Conservation (phyloP, 2,113 vertebrate genomes). For the Carettochelys insculpta region DNA sequence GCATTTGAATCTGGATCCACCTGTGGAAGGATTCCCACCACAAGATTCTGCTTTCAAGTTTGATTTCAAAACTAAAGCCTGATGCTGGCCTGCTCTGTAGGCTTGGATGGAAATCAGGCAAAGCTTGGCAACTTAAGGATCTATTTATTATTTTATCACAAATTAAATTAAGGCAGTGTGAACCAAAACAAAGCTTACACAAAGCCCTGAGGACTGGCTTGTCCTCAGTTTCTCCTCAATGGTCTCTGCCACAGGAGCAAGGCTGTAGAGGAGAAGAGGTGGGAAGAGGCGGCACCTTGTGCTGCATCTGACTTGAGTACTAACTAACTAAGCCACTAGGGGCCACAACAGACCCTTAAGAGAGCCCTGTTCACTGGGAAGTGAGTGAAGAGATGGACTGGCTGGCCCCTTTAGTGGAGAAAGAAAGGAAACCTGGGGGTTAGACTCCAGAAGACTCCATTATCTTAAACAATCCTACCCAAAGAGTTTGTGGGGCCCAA, state of each 20-base stretch:
- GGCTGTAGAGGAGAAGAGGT: background rate
- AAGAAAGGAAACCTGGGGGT: background rate
- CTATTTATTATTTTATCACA: fast-evolving
- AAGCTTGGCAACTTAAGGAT: background rate
- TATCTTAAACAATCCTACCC: too few relatives aligned
- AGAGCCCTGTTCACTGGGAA: background rate
- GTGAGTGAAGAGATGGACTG: too few relatives aligned
- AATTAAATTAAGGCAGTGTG: background rate
- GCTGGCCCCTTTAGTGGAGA: background rate
- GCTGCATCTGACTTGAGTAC: background rate
- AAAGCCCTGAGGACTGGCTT: background rate
- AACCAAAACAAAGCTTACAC: background rate
- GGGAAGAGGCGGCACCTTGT: background rate
- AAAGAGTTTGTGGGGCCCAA: too few relatives aligned
- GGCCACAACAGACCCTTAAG: background rate
- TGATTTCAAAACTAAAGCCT: background rate
- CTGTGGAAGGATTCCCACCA: fast-evolving
- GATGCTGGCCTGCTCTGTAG: background rate
- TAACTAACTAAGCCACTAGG: background rate
- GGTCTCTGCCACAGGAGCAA: background rate
- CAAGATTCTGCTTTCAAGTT: fast-evolving
- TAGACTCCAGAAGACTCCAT: background rate
- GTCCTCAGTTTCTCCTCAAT: background rate
- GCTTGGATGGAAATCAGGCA: background rate
- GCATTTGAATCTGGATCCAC: background rate